Evolutionary conservation across 1,140 invertebrate species (phyloP), one percentile per base, ranked within the genome.

Genomic region (Ooceraea biroi): DNA sequence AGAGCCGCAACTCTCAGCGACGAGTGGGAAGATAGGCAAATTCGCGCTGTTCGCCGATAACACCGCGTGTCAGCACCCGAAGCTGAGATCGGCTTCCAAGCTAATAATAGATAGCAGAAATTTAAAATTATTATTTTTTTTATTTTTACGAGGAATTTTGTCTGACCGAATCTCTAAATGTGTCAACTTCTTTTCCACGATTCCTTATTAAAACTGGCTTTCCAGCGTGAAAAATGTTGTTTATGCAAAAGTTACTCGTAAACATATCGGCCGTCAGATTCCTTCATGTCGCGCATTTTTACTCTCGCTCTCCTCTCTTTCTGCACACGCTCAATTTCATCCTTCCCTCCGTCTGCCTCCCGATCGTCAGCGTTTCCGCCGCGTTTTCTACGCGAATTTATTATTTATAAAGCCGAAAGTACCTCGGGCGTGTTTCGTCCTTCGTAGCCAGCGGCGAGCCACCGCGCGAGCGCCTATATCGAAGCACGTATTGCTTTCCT

Each of bases 381-480:
- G 36, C 46, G 50, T 80, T 71, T 80, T 50, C 58, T 58, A 27
- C 77, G 82, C 87, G 83, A 92, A 94, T 94, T 93, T 94, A 94
- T 94, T 94, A 94, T 94, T 93, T 93, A 94, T 92, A 91, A 91
- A 92, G 88, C 88, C 87, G 82, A 91, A 91, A 87, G 76, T 90
- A 89, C 91, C 86, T 87, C 83, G 57, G 71, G 85, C 76, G 63
- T 80, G 82, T 69, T 84, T 83, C 73, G 68, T 71, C 52, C 69
- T 87, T 63, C 44, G 19, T 5, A 72, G 78, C 58, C n/a, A 36
- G 27, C 50, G 82, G 71, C 76, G 36, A 36, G 36, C 36, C 7
- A 36, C 36, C 82, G 80, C 55, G 52, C 46, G 76, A 71, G 22
- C 44, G 76, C 36, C 68, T 52, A 78, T 78, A 57, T 57, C 76